phyloP scores from a whole-genome alignment of 1,140 invertebrate species.

The Cyclargus thomasi region DNA sequence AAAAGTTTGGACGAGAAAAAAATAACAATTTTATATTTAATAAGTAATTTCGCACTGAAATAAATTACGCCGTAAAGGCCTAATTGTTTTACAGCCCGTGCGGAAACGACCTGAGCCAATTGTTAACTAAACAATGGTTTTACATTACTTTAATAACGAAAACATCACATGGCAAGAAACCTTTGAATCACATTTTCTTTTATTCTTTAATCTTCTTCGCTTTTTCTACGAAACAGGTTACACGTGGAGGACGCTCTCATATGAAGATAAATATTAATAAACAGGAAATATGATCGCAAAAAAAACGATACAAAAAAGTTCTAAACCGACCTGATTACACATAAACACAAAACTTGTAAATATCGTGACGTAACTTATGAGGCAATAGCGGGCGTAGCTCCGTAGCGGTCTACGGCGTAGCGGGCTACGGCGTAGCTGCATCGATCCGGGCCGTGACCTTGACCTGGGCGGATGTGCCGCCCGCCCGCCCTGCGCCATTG shows the following conservation, averaged over 20 bases:
- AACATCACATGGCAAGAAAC: no score
- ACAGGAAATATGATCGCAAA: no score
- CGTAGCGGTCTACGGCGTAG: slow-evolving; percentile 43
- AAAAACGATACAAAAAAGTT: neutral
- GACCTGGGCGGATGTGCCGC: slow-evolving; percentile 66
- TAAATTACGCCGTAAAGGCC: neutral
- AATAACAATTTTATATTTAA: neutral
- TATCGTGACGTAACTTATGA: slow-evolving; percentile 28
- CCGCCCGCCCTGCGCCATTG: slow-evolving; percentile 62
- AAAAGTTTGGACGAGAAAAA: neutral
- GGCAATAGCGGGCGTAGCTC: slow-evolving; percentile 36
- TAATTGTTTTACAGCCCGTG: neutral
- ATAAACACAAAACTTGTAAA: neutral
- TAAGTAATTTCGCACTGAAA: neutral
- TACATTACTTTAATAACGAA: neutral
- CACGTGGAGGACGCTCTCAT: no score
- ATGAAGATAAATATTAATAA: no score
- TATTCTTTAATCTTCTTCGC: no score
- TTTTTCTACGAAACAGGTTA: no score
- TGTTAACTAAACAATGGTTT: neutral
- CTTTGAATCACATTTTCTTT: no score
- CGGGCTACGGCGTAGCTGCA: slow-evolving; percentile 62
- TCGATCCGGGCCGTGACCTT: slow-evolving; percentile 76
- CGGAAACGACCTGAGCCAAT: neutral
- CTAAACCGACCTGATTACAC: neutral